phyloP scores from a whole-genome alignment of 2,888 invertebrate genomes.

The Diaphora mendica region DNA sequence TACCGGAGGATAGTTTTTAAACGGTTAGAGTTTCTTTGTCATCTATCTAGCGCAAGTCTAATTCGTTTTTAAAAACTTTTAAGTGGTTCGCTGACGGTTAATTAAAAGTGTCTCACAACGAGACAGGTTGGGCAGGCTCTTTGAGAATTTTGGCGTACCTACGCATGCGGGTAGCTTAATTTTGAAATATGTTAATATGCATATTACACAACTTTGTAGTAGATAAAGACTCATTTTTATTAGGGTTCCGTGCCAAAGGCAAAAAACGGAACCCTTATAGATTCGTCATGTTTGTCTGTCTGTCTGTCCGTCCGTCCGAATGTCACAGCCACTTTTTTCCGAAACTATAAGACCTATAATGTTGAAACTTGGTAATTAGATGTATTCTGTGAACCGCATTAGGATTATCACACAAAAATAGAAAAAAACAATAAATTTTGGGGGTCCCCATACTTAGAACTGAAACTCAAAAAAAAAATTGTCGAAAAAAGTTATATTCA shows the following conservation, averaged over 20 bases:
- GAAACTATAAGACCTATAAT: too few species aligned
- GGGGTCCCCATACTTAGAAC: too few species aligned
- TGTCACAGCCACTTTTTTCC: too few species aligned
- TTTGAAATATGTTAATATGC: not conserved
- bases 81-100: slow-evolving; percentile 58
- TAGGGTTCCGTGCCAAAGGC: too few species aligned
- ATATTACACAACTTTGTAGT: not conserved
- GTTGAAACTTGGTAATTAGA: too few species aligned
- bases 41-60: slow-evolving; percentile 64
- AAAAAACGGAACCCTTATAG: too few species aligned
- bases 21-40: slow-evolving; percentile 74
- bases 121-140: slow-evolving; percentile 16
- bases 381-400: too few species aligned
- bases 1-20: slow-evolving; percentile 70
- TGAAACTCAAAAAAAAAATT: too few species aligned
- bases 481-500: not conserved
- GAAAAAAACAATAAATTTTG: too few species aligned
- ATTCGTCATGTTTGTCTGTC: too few species aligned
- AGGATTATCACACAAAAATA: too few species aligned
- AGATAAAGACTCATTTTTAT: not conserved
- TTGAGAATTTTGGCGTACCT: slow-evolving; percentile 8
- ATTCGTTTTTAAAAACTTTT: slow-evolving; percentile 66
- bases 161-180: slow-evolving; percentile 9
- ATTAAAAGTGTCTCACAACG: slow-evolving; percentile 55
- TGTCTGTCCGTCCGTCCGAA: too few species aligned